Base-by-base conservation (phyloP, 2,113 vertebrate genomes). In the Lethenteron camtschaticum region DNA sequence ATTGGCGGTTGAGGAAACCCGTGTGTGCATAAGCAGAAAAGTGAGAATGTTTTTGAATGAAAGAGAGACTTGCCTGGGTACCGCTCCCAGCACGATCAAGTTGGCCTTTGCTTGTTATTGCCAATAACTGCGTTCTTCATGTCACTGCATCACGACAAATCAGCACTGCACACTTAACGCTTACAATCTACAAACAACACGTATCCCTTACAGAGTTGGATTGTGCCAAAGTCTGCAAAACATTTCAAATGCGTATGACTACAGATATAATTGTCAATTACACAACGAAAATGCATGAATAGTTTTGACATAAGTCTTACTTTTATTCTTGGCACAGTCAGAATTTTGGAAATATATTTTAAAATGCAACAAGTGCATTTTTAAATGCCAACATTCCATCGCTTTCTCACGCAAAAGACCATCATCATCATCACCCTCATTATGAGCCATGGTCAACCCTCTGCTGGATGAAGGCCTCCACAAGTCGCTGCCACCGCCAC, bases 101-200 rank as follows among this genome's bases (percentile, higher is more conserved):
- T 99, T 99, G 78, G 94, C 89, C 83, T 99, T 99, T 99, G 94
- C 78, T 99, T 99, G 83, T 99, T 99, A 84, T 99, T 99, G 83
- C 94, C 94, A 78, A 99, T 99, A 74, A 99, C 94, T 56, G 92
- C 92, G 78, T 99, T 99, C 85, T 96, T 99, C 94, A 99, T 99
- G 81, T 99, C 94, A 83, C 94, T 99, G 81, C 72, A 78, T n/a
- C 63, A 66, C 63, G 10, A 84, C 79, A 80, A 79, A 76, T 78
- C 81, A 76, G 74, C 76, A 76, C 80, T 80, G 79, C 76, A 83
- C 77, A 79, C 9, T 55, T 20, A 69, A 72, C 56, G 11, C 2
- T 55, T n/a, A 41, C 56, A 72, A 69, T 56, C 12, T 7, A 72
- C 56, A 69, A 55, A 41, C 7, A 72, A 69, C 68, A 16, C 9